Base-by-base conservation (phyloP, 2,888 invertebrate species). In the Agriotes lineatus region DNA sequence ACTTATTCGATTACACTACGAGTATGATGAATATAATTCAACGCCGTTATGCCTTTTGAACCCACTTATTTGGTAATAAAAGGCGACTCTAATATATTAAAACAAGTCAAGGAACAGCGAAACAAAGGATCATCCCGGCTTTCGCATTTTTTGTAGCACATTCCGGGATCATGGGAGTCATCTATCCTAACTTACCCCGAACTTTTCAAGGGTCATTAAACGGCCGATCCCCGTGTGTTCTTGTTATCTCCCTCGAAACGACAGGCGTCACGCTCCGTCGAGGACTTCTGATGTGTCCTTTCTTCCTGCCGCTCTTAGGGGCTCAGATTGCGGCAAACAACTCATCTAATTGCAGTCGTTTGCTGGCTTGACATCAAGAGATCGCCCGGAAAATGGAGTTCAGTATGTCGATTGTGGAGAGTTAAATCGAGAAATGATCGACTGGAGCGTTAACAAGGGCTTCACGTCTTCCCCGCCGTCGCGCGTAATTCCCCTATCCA, bases 291-390 rank as follows among this genome's bases (percentile, higher is more conserved):
- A 52, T 52, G 52, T 52, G 9, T 16, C 42, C 20, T 48, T 42
- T 42, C 16, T 14, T 48, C 48, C 48, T 48, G 48, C 14, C 25
- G 20, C 48, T 48, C 12, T 12, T 48, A n/a, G 12, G 48, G 25
- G 25, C 48, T 12, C 48, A 48, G 48, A 48, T 48, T 48, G 48
- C 48, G 22, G 48, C 48, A 48, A 48, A 48, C 48, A 48, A 48
- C 12, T 18, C 48, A 19, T 25, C 20, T 48, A 48, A 48, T 48
- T 48, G 48, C 48, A n/a, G 48, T 18, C 22, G 4, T 3, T 48
- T 20, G 2, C 7, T 42, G 3, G 18, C 7, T 4, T 2, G 19
- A 3, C 45, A 14, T 12, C 48, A 10, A 12, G 22, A 12, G n/a
- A 5, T 1, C 48, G 20, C 25, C 48, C 22, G 22, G 48, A 48